Evolutionary conservation across 2,113 vertebrate species (phyloP).

Genomic region (Antechinus stuartii): DNA sequence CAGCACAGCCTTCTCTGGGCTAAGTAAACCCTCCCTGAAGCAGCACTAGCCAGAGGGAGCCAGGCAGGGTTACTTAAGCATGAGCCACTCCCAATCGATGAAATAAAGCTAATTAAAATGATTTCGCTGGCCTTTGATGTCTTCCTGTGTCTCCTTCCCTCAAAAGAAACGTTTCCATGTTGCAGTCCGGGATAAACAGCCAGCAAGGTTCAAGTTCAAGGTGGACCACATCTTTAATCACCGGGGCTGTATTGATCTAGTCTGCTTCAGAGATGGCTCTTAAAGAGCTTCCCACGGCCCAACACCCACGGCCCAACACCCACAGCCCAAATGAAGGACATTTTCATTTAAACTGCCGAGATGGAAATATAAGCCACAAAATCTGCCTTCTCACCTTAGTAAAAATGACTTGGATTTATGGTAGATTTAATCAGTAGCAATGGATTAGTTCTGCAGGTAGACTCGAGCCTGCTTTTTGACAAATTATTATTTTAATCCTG

Average conservation of each 20-base stretch:
- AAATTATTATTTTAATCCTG: constrained; percentile 70
- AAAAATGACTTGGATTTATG: constrained; percentile 22
- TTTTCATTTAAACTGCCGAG: background rate
- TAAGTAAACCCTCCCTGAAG: no score
- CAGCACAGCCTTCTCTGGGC: background rate
- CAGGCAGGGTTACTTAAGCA: background rate
- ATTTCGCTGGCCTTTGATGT: background rate
- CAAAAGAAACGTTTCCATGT: background rate
- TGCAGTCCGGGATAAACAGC: background rate
- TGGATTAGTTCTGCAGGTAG: constrained; percentile 61
- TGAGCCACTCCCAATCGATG: background rate
- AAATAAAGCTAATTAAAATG: no score
- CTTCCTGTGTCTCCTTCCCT: background rate
- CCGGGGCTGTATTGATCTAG: background rate
- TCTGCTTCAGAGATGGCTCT: background rate
- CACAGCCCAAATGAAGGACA: background rate
- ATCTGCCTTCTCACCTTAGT: background rate
- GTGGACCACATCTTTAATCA: background rate
- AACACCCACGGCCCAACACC: no score
- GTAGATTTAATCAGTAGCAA: constrained; percentile 41
- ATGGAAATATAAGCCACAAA: constrained; percentile 22
- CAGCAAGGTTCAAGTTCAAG: background rate
- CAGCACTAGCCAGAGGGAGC: background rate
- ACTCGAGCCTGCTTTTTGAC: constrained; percentile 55
- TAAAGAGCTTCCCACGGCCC: no score